Conservation (phyloP, 1,140 invertebrate species). For the Drosophila truncata region DNA sequence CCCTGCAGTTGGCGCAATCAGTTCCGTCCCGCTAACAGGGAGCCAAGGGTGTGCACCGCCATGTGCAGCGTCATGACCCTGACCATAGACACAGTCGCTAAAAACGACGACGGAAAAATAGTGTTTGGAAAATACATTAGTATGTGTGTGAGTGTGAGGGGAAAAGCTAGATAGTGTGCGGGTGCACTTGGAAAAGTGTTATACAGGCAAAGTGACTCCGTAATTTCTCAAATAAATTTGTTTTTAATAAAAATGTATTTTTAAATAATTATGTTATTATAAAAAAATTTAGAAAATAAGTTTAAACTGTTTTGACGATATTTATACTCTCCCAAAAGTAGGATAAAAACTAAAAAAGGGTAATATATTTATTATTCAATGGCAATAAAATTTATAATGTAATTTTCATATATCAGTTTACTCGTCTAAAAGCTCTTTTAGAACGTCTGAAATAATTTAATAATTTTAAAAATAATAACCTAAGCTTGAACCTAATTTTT, state of each 20-base stretch:
- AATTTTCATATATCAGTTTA: not conserved
- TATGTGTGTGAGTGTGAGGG: not conserved
- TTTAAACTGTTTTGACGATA: no score
- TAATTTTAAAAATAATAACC: not conserved
- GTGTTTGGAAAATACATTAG: conserved; percentile 34
- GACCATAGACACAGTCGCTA: conserved; percentile 73
- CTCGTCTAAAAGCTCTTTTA: not conserved
- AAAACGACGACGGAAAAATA: conserved; percentile 47
- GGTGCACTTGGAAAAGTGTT: not conserved
- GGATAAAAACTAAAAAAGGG: not conserved
- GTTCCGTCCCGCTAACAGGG: not conserved
- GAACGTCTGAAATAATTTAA: not conserved
- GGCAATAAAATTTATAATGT: not conserved
- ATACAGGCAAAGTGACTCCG: no score
- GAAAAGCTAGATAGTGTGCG: not conserved
- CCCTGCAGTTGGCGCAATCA: conserved; percentile 17
- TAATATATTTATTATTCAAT: no score
- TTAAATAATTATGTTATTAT: not conserved
- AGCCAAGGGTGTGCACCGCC: conserved; percentile 35
- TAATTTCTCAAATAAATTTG: no score
- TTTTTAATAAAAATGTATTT: no score
- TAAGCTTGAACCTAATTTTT: not conserved
- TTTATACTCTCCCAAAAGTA: no score
- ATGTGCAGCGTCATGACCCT: conserved; percentile 71
- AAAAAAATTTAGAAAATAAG: no score